phyloP scores from a whole-genome alignment of 2,113 vertebrate species.

The Bos indicus region DNA sequence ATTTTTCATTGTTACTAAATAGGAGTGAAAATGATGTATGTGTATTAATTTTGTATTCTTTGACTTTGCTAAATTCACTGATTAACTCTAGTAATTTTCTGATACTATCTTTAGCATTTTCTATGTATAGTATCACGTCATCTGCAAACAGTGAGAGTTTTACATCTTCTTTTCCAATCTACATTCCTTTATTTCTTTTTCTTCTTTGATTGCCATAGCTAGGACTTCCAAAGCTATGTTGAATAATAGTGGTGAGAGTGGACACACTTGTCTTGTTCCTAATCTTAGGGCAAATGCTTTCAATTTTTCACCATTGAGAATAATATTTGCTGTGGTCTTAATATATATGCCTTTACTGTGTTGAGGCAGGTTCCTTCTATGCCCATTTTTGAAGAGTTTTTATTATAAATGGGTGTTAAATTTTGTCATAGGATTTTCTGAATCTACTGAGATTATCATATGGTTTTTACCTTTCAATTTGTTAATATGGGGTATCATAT shows the following conservation, averaged over 20 bases:
- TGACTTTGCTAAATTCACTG: neutral
- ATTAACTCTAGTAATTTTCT: neutral
- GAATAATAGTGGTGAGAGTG: neutral
- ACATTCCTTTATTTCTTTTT: neutral
- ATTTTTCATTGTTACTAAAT: neutral
- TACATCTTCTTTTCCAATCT: neutral
- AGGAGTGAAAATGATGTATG: neutral
- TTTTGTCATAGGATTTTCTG: neutral
- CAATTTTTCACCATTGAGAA: neutral
- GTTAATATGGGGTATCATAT: neutral
- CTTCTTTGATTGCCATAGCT: neutral
- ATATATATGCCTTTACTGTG: neutral
- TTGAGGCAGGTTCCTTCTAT: neutral
- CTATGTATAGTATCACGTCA: neutral
- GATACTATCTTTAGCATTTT: neutral
- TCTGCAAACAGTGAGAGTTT: neutral
- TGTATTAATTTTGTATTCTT: neutral
- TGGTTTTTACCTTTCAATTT: neutral
- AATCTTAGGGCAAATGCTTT: neutral
- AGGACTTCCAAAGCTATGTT: neutral
- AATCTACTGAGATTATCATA: neutral
- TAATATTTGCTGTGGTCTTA: neutral
- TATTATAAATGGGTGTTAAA: neutral
- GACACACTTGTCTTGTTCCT: neutral
- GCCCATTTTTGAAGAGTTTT: neutral